Percentiles rank a stretch among this genome's conserved stretches.
Conservation (phyloP, 2,888 invertebrate species). For the Resseliella maxima region DNA sequence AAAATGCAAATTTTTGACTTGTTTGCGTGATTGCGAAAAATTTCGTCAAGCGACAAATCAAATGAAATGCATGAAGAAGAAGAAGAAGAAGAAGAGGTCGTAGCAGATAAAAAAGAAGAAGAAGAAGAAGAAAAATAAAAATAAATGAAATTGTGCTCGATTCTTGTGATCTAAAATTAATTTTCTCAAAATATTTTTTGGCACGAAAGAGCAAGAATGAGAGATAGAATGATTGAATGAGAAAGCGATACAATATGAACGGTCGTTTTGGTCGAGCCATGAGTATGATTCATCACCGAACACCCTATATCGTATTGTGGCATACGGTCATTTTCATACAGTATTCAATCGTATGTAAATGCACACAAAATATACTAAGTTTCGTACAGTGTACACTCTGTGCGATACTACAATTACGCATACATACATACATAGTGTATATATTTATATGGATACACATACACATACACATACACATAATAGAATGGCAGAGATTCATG, state of each 20-base stretch:
- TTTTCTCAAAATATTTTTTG: background rate
- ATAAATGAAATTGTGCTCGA: background rate
- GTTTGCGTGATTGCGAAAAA: too few species aligned
- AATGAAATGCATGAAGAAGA: too few species aligned
- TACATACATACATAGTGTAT: background rate
- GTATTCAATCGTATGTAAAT: background rate
- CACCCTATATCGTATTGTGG: background rate
- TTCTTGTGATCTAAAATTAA: constrained; percentile 44
- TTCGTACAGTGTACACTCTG: background rate
- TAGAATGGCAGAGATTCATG: too few species aligned
- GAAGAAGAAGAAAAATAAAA: too few species aligned
- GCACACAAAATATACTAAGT: background rate
- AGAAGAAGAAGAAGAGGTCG: too few species aligned
- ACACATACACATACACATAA: too few species aligned
- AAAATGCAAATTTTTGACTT: too few species aligned
- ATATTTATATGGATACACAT: too few species aligned
- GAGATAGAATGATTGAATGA: too few species aligned
- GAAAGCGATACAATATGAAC: background rate
- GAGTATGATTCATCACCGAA: constrained; percentile 18
- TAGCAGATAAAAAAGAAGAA: background rate
- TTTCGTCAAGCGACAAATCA: too few species aligned
- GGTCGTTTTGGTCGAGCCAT: background rate
- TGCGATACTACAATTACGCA: too few species aligned
- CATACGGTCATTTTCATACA: background rate
- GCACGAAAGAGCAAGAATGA: background rate